phyloP scores from a whole-genome alignment of 2,888 invertebrate species.

The Endomychus coccineus region DNA sequence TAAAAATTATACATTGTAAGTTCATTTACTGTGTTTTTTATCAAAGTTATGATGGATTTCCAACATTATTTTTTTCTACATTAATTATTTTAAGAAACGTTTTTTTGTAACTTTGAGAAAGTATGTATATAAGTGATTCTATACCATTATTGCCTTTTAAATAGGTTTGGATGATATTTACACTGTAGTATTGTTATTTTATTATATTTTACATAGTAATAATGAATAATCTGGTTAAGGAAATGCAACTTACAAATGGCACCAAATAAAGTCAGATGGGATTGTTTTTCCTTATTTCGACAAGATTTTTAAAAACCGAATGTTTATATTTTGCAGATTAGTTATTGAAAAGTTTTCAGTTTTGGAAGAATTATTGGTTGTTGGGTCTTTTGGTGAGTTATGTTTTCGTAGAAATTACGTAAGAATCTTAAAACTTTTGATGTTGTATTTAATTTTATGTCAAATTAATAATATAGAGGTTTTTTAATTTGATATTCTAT shows the following conservation, averaged over 20 bases:
- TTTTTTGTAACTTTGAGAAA: conserved; percentile 9
- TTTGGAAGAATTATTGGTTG: too few relatives aligned
- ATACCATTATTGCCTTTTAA: conserved; percentile 36
- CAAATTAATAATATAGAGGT: neutral
- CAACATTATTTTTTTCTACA: conserved; percentile 11
- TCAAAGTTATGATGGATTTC: conserved; percentile 1
- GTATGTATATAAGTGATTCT: conserved; percentile 26
- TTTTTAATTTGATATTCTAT: too few relatives aligned
- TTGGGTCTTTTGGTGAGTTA: too few relatives aligned
- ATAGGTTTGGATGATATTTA: conserved; percentile 36
- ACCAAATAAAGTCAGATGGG: conserved; percentile 1
- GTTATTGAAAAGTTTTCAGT: too few relatives aligned
- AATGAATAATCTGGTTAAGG: conserved; percentile 23
- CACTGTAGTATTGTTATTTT: conserved; percentile 27
- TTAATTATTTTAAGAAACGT: conserved; percentile 5
- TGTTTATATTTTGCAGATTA: too few relatives aligned
- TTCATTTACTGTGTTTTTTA: conserved; percentile 5
- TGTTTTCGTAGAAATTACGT: too few relatives aligned
- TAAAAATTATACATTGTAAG: conserved; percentile 11
- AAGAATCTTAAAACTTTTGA: too few relatives aligned
- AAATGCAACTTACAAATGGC: conserved; percentile 17
- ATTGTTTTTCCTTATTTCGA: too few relatives aligned
- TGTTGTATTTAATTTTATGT: too few relatives aligned
- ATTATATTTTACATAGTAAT: conserved; percentile 16
- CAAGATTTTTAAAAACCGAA: too few relatives aligned